phyloP scores from a whole-genome alignment of 2,113 vertebrate genomes.

The Butorides virescens region DNA sequence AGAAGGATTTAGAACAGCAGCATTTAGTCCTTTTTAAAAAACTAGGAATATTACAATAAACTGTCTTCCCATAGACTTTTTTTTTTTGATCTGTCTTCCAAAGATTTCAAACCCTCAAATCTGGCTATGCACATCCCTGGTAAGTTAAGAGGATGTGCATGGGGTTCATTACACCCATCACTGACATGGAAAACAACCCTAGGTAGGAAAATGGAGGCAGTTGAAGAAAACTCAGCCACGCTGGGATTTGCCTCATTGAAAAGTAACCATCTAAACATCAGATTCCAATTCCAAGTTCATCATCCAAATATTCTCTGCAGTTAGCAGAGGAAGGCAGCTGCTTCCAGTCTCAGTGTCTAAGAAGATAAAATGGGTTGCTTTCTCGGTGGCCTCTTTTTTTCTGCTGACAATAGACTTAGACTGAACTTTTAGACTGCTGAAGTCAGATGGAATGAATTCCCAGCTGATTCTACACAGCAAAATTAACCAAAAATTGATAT shows the following conservation, averaged over 20 bases:
- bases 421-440: not conserved
- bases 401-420: not conserved
- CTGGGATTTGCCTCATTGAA: not conserved
- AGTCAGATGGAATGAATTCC: not conserved
- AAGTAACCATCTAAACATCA: not conserved
- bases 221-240: rapidly evolving
- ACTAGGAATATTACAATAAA: not conserved
- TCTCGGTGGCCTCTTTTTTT: not conserved
- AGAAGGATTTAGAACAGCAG: not conserved
- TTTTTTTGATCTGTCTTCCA: not conserved
- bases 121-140: not conserved
- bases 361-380: not conserved
- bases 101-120: not conserved
- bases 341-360: not conserved
- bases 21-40: not conserved
- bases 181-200: not conserved
- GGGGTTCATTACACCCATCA: not conserved
- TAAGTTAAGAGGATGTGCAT: not conserved
- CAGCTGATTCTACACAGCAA: not conserved
- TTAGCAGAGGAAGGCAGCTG: not conserved
- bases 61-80: not conserved
- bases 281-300: not conserved
- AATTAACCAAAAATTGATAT: not conserved
- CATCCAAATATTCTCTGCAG: not conserved
- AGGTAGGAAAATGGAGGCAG: not conserved